Conservation (phyloP, 2,113 vertebrate genomes). For the Pseudorhombus dupliciocellatus region DNA sequence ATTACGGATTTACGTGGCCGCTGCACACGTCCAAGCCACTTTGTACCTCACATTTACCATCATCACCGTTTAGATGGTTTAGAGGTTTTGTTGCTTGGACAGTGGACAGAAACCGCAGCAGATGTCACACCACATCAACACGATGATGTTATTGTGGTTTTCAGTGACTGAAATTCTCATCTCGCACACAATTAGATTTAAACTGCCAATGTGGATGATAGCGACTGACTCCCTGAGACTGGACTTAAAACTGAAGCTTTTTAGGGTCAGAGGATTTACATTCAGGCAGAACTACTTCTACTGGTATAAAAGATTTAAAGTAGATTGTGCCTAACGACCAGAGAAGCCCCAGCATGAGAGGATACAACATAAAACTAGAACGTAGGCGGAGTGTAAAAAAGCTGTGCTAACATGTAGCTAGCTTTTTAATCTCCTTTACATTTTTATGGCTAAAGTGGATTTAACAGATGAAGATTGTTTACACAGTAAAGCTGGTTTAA, state of each 20-base stretch:
- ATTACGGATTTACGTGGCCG: conserved; percentile 38
- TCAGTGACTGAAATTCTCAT: too few species aligned
- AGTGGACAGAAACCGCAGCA: conserved; percentile 12
- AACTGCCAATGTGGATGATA: too few species aligned
- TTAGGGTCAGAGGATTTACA: too few species aligned
- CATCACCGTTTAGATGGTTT: conserved; percentile 34
- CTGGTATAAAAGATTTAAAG: too few species aligned
- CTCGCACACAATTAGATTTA: too few species aligned
- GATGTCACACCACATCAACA: background rate
- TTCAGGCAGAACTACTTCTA: too few species aligned
- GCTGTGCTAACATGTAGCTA: background rate
- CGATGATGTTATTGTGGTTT: too few species aligned
- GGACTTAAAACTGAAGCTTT: too few species aligned
- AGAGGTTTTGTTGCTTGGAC: conserved; percentile 19
- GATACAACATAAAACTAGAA: too few species aligned
- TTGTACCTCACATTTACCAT: conserved; percentile 14
- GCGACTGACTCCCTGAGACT: too few species aligned
- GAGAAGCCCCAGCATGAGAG: background rate
- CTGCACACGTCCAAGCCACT: conserved; percentile 6
- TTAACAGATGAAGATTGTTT: background rate
- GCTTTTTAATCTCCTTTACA: background rate
- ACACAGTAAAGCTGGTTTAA: background rate
- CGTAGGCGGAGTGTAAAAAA: too few species aligned
- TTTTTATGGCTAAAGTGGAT: background rate
- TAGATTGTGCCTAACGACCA: background rate